Evolutionary conservation across 2,797 vertebrate genomes (phyloP).

Genomic region (Hozukius guyotensis): DNA sequence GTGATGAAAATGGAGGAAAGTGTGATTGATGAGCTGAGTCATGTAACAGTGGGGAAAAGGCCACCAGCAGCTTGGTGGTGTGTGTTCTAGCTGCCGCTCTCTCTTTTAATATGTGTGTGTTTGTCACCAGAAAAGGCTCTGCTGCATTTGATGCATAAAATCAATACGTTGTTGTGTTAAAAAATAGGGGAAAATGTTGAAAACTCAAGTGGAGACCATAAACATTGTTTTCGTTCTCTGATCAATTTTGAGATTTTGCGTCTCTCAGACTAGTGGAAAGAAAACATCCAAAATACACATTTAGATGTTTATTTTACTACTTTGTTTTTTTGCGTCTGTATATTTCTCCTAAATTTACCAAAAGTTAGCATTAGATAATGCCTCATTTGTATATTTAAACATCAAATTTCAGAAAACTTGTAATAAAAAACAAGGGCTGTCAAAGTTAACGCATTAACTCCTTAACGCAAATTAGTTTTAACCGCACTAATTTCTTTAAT

Average conservation of each 20-base stretch:
- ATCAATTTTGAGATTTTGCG: fast-evolving
- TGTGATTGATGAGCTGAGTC: slow-evolving; percentile 41
- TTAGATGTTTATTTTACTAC: too few relatives aligned
- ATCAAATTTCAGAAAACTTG: too few relatives aligned
- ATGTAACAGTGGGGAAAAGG: slow-evolving; percentile 12
- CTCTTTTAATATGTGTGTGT: not conserved
- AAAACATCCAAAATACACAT: too few relatives aligned
- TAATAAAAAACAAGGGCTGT: too few relatives aligned
- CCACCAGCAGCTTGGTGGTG: not conserved
- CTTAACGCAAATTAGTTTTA: fast-evolving
- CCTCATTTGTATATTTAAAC: fast-evolving
- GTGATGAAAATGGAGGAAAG: slow-evolving; percentile 47
- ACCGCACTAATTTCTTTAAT: too few relatives aligned
- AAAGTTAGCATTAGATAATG: too few relatives aligned
- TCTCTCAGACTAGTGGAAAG: too few relatives aligned
- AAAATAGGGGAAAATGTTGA: not conserved
- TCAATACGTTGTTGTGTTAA: not conserved
- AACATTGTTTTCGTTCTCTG: too few relatives aligned
- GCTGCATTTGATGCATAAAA: not conserved
- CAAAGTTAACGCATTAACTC: too few relatives aligned
- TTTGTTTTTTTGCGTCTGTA: too few relatives aligned
- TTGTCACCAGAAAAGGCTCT: not conserved
- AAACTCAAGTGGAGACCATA: not conserved
- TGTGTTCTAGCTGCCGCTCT: not conserved
- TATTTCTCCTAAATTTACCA: too few relatives aligned